phyloP scores from a whole-genome alignment of 2,797 vertebrate genomes.

The Peromyscus melanophrys region DNA sequence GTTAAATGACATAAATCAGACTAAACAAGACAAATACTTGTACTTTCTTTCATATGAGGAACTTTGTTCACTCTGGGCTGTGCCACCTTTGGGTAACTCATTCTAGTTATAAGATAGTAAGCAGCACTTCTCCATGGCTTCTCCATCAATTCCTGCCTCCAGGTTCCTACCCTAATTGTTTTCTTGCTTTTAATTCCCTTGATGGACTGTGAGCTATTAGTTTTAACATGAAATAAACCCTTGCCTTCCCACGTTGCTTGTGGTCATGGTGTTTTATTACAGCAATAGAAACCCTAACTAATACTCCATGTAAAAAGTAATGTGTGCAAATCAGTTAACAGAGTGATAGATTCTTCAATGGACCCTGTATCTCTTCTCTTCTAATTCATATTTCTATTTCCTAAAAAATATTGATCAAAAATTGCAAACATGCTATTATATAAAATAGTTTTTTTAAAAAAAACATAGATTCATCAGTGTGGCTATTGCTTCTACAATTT shows the following conservation, averaged over 20 bases:
- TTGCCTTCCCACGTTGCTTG: not conserved
- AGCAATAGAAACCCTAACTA: not conserved
- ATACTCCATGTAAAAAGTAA: not conserved
- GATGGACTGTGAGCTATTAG: not conserved
- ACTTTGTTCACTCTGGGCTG: not conserved
- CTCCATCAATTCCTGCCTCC: not conserved
- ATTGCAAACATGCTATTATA: not conserved
- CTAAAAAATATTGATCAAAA: conserved; percentile 3
- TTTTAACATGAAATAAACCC: not conserved
- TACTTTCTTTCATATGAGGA: not conserved
- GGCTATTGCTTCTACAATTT: not conserved
- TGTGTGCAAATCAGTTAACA: not conserved
- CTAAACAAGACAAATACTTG: not conserved
- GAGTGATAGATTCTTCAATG: not conserved
- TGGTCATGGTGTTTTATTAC: not conserved
- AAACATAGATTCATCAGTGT: not conserved
- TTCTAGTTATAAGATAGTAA: not conserved
- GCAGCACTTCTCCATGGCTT: not conserved
- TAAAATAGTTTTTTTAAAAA: conserved; percentile 5
- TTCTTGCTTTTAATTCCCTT: not conserved
- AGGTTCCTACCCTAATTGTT: not conserved
- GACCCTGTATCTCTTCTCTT: not conserved
- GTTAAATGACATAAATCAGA: not conserved
- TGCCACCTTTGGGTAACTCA: not conserved
- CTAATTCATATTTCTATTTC: not conserved